Conservation (phyloP, 2,888 invertebrate genomes). For the Calliphora vomitoria region DNA sequence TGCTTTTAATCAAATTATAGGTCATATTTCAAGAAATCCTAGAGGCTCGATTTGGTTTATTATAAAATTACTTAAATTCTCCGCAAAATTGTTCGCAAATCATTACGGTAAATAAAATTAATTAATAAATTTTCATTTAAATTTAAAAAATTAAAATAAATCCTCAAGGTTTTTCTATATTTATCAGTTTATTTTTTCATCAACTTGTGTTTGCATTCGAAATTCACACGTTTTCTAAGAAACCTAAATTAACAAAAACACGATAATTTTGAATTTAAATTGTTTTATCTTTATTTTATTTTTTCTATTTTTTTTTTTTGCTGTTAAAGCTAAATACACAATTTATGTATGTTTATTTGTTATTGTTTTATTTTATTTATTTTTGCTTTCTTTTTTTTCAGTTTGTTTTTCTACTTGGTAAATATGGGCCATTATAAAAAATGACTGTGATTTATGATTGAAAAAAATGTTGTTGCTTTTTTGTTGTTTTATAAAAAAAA, state of each 20-base stretch:
- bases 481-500: neutral
- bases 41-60: no score
- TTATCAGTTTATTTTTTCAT: neutral
- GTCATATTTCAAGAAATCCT: no score
- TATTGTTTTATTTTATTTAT: neutral
- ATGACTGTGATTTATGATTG: slow-evolving; percentile 37
- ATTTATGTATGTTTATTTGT: neutral
- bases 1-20: no score
- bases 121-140: neutral
- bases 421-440: slow-evolving; percentile 32
- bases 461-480: neutral
- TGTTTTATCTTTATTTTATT: neutral
- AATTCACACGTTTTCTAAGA: slow-evolving; percentile 33
- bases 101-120: neutral
- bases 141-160: neutral
- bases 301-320: neutral
- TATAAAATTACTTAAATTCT: no score
- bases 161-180: slow-evolving; percentile 3
- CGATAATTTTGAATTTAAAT: slow-evolving; percentile 11
- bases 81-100: no score
- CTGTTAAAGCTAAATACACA: neutral
- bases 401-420: neutral
- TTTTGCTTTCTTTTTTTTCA: slow-evolving; percentile 12
- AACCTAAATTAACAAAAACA: slow-evolving; percentile 41
- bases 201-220: neutral